These are phyloP conservation scores for Melipona quadrifasciata DNA, from an alignment of 1,140 invertebrate genomes.

Conservation along the genomic window DNA sequence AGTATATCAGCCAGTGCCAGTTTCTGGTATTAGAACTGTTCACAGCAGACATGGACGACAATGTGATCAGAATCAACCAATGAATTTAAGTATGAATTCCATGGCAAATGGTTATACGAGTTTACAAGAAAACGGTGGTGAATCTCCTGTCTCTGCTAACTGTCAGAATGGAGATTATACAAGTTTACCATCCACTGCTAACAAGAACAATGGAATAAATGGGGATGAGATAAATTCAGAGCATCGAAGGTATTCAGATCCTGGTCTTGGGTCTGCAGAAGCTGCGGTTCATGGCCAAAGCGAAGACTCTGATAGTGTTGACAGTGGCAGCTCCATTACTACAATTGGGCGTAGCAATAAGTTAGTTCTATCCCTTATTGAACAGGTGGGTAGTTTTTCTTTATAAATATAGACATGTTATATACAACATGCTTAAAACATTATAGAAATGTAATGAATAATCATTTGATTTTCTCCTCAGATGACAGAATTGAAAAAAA, in stretches of 20 bases:
- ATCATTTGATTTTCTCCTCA: slow-evolving; percentile 31
- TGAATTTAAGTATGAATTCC: slow-evolving; percentile 53
- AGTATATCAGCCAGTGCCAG: slow-evolving; percentile 72
- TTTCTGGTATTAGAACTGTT: slow-evolving; percentile 68
- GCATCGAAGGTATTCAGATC: slow-evolving; percentile 82
- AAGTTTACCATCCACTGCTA: slow-evolving; percentile 81
- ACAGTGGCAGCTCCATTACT: slow-evolving; percentile 76
- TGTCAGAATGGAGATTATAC: slow-evolving; percentile 80
- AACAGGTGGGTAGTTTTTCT: slow-evolving; percentile 76
- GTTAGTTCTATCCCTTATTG: slow-evolving; percentile 79
- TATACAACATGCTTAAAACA: not conserved
- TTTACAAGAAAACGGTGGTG: slow-evolving; percentile 73
- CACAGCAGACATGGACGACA: slow-evolving; percentile 62
- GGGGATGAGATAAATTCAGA: slow-evolving; percentile 75
- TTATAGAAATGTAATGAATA: not conserved
- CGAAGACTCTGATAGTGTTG: slow-evolving; percentile 78
- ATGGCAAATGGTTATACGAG: slow-evolving; percentile 74
- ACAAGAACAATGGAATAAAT: slow-evolving; percentile 68
- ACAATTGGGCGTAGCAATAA: slow-evolving; percentile 80
- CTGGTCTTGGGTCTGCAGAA: slow-evolving; percentile 82
- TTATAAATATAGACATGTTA: not conserved
- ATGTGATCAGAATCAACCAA: slow-evolving; percentile 50
- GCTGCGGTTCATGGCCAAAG: slow-evolving; percentile 63
- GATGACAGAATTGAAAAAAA: slow-evolving; percentile 81
- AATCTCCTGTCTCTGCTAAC: slow-evolving; percentile 74